Conservation (phyloP, 2,113 vertebrate species). For the Thalassoma bifasciatum region DNA sequence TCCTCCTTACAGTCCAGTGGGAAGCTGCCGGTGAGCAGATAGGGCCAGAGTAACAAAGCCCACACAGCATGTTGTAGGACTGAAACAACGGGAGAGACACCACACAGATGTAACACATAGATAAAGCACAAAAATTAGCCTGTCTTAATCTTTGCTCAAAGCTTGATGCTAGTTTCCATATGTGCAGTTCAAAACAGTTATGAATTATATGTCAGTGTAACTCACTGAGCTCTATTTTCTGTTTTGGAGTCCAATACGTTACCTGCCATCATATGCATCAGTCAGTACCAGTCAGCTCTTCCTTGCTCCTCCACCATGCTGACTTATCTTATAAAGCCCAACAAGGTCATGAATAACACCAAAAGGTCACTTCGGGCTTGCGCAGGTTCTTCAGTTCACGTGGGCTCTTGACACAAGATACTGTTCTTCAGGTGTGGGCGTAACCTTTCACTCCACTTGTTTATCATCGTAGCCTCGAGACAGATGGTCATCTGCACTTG, state of each 20-base stretch:
- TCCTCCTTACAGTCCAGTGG: conserved; percentile 79
- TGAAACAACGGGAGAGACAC: conserved; percentile 17
- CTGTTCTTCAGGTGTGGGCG: background rate
- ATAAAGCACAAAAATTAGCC: background rate
- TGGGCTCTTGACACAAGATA: background rate
- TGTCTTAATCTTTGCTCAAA: too few relatives aligned
- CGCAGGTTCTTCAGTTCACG: conserved; percentile 38
- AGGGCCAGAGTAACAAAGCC: conserved; percentile 62
- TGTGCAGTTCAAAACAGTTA: too few relatives aligned
- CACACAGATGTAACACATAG: conserved; percentile 7
- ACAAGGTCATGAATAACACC: conserved; percentile 53
- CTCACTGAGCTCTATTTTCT: too few relatives aligned
- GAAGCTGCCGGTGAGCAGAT: conserved; percentile 42
- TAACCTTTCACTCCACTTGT: background rate
- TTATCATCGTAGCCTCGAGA: background rate
- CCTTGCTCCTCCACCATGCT: background rate
- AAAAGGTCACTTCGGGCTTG: conserved; percentile 49
- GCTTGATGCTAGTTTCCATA: too few relatives aligned
- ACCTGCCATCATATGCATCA: conserved; percentile 73
- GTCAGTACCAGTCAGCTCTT: conserved; percentile 25
- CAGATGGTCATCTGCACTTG: background rate
- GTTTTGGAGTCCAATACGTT: conserved; percentile 3
- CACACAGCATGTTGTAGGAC: conserved; percentile 49
- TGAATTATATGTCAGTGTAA: too few relatives aligned
- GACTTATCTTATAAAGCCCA: conserved; percentile 64